phyloP scores from a whole-genome alignment of 2,113 vertebrate genomes.

The Sitta europaea region DNA sequence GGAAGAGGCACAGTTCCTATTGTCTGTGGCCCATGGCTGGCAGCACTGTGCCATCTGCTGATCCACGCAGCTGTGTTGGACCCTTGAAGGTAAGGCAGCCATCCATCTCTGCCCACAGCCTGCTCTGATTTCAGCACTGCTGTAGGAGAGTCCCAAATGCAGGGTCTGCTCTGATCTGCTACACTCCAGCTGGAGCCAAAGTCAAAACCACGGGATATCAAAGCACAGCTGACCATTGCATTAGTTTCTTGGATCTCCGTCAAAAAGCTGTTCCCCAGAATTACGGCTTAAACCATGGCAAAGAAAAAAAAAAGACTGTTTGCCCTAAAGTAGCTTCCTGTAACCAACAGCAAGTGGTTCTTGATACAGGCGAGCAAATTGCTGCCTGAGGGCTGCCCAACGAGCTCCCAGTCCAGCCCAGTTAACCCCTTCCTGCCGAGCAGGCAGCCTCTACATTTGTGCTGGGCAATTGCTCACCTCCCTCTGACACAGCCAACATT shows the following conservation, averaged over 20 bases:
- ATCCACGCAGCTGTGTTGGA: constrained; percentile 9
- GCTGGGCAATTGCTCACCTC: neutral
- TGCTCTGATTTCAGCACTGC: neutral
- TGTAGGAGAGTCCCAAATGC: neutral
- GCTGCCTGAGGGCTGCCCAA: neutral
- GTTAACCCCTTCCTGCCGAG: neutral
- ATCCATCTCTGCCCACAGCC: constrained; percentile 23
- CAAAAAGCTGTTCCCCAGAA: neutral
- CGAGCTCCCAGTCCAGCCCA: neutral
- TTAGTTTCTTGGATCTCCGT: neutral
- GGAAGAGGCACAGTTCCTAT: neutral
- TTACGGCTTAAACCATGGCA: neutral
- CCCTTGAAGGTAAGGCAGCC: neutral
- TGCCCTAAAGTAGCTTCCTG: neutral
- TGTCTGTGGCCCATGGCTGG: constrained; percentile 15
- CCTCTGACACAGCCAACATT: neutral
- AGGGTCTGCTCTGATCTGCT: neutral
- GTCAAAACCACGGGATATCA: neutral
- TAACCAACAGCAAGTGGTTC: neutral
- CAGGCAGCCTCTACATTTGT: neutral
- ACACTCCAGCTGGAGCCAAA: neutral
- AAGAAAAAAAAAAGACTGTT: neutral
- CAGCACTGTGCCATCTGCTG: constrained; percentile 43
- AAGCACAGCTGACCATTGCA: constrained; percentile 1
- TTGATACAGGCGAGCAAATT: neutral